Percentiles rank a stretch among this genome's conserved stretches.
phyloP scores from a whole-genome alignment of 2,888 invertebrate species.

The Clostera curtula region DNA sequence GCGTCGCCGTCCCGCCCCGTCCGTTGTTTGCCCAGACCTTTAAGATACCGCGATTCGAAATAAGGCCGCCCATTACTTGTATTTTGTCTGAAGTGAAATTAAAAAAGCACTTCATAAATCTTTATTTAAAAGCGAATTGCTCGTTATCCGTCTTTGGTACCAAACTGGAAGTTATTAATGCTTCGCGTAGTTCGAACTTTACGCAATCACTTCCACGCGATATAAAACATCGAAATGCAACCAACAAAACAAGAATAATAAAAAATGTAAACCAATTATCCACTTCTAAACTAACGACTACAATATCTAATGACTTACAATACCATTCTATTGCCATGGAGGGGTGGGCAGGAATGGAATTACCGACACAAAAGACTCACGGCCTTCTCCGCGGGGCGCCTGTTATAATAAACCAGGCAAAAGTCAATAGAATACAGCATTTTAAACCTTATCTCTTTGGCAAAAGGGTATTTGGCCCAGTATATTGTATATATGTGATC shows the following conservation, averaged over 20 bases:
- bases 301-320: conserved; percentile 44
- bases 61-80: no score
- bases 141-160: no score
- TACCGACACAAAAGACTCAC: conserved; percentile 47
- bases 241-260: conserved; percentile 7
- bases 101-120: no score
- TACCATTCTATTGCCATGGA: conserved; percentile 24
- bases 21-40: no score
- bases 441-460: conserved; percentile 4
- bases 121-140: no score
- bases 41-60: no score
- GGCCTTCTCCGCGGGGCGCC: conserved; percentile 45
- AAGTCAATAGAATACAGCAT: conserved; percentile 1
- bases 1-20: no score
- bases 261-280: conserved; percentile 28
- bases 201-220: conserved; percentile 1
- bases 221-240: conserved; percentile 10
- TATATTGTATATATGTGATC: conserved; percentile 6
- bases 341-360: conserved; percentile 40
- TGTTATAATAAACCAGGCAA: conserved; percentile 24
- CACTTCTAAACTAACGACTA: conserved; percentile 27
- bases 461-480: conserved; percentile 3
- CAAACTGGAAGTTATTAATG: no score
- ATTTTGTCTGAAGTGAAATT: no score
- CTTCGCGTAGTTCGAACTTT: no score